A percentile compares a stretch with the other conserved stretches of the same genome.
Evolutionary conservation across 1,140 invertebrate genomes (phyloP).

Genomic region (Zophobas atratus): DNA sequence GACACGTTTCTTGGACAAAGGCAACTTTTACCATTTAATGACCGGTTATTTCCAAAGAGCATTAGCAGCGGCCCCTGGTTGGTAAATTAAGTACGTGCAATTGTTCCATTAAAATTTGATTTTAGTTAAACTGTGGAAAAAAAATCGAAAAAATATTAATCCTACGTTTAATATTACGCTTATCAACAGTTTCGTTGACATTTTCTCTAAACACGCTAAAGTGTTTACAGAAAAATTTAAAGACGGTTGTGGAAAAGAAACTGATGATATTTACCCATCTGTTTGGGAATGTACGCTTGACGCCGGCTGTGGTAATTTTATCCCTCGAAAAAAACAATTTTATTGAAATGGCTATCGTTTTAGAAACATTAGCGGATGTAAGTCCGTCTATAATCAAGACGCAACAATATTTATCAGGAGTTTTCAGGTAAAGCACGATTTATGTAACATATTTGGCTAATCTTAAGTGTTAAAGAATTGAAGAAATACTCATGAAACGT

Average conservation of each 20-base stretch:
- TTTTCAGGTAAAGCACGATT: no score
- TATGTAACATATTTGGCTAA: no score
- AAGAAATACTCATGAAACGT: not conserved
- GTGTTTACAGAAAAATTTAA: not conserved
- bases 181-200: not conserved
- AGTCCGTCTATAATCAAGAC: not conserved
- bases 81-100: not conserved
- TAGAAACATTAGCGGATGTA: slow-evolving; percentile 7
- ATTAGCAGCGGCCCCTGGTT: not conserved
- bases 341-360: not conserved
- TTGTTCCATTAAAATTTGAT: not conserved
- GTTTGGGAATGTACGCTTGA: slow-evolving; percentile 7
- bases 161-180: slow-evolving; percentile 6
- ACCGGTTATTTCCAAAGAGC: not conserved
- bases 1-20: slow-evolving; percentile 4
- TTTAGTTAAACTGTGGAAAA: not conserved
- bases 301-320: not conserved
- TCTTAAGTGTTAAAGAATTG: not conserved
- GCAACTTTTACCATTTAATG: slow-evolving; percentile 1
- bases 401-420: not conserved
- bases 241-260: not conserved
- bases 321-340: not conserved
- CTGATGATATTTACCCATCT: not conserved
- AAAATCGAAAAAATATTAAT: not conserved
- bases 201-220: not conserved